A percentile compares a stretch with the other conserved stretches of the same genome.
phyloP scores from a whole-genome alignment of 23 tunicate species.

The Phallusia fumigata region DNA sequence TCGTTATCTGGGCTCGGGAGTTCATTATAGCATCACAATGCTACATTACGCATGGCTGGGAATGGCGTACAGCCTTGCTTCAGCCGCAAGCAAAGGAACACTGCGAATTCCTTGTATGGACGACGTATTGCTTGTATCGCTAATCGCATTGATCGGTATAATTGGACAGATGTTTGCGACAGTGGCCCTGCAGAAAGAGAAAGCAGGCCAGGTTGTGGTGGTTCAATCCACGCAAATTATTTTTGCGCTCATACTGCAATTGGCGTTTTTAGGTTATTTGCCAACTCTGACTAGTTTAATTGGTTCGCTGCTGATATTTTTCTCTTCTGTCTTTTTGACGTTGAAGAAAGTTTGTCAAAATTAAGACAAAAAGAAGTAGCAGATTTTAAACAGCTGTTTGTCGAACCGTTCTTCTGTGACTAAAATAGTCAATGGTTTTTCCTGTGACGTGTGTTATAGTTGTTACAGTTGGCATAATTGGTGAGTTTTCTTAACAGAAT shows the following conservation, averaged over 20 bases:
- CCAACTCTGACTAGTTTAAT: not conserved
- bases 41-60: conserved; percentile 6
- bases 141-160: not conserved
- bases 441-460: too few relatives aligned
- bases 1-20: not conserved
- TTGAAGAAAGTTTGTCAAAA: not conserved
- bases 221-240: not conserved
- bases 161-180: not conserved
- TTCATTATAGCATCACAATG: conserved; percentile 8
- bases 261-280: not conserved
- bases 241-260: not conserved
- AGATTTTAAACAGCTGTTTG: too few relatives aligned
- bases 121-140: not conserved
- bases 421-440: too few relatives aligned
- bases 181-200: not conserved
- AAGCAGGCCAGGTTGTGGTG: not conserved
- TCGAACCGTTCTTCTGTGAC: too few relatives aligned
- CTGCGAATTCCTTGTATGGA: not conserved
- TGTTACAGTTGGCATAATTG: too few relatives aligned
- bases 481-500: too few relatives aligned
- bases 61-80: not conserved
- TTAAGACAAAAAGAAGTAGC: too few relatives aligned
- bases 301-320: not conserved
- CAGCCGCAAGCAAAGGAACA: not conserved
- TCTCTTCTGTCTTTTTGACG: not conserved